Conservation (phyloP, 2,113 vertebrate species). For the Mungos mungo region DNA sequence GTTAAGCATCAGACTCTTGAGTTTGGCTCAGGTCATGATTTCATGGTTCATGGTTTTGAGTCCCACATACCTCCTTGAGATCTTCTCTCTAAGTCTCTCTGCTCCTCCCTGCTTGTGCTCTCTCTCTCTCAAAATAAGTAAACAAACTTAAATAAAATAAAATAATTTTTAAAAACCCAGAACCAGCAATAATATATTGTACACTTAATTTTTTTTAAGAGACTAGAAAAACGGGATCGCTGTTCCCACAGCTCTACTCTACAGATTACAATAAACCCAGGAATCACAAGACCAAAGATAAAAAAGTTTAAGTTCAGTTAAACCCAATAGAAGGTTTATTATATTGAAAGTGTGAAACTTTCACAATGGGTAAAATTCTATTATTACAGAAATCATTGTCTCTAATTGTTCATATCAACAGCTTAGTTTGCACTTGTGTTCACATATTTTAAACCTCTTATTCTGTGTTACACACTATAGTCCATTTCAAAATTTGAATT, state of each 20-base stretch:
- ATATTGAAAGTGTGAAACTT: background rate
- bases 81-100: no score
- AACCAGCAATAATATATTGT: background rate
- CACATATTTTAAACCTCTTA: background rate
- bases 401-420: background rate
- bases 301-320: background rate
- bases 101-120: no score
- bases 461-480: background rate
- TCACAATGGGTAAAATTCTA: background rate
- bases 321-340: background rate
- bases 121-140: no score
- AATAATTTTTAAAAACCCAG: no score
- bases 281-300: background rate
- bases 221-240: background rate
- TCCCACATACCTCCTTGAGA: no score
- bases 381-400: background rate
- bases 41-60: no score
- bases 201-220: background rate
- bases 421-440: background rate
- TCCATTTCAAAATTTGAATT: background rate
- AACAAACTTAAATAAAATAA: no score
- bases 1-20: no score
- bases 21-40: no score
- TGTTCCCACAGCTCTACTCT: background rate
- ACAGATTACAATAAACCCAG: background rate